phyloP scores from a whole-genome alignment of 2,888 invertebrate species.

The Conops quadrifasciatus region DNA sequence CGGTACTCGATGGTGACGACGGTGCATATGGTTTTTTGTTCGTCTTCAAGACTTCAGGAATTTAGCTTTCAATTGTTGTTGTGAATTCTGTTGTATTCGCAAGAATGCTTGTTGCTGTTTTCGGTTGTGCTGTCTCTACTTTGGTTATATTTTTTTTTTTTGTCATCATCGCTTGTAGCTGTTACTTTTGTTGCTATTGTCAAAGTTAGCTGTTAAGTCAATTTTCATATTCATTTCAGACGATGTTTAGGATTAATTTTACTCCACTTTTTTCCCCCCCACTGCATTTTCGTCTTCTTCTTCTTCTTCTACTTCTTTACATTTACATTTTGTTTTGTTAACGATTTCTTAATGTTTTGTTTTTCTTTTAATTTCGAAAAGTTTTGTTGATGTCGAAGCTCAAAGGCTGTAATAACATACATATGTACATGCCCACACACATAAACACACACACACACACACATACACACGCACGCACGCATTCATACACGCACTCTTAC shows the following conservation, averaged over 20 bases:
- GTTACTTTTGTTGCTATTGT: neutral
- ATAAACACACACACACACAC: slow-evolving; percentile 2
- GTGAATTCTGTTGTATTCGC: neutral
- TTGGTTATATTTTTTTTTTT: too few relatives aligned
- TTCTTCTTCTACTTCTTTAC: neutral
- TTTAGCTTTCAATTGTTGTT: neutral
- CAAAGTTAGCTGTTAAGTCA: slow-evolving; percentile 23
- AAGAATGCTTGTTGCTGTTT: too few relatives aligned
- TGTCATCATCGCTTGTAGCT: neutral
- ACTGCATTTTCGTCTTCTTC: neutral
- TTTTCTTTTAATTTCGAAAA: neutral
- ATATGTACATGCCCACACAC: neutral
- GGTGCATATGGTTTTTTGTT: neutral
- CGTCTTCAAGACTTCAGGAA: neutral
- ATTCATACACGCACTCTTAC: neutral
- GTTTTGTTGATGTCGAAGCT: neutral
- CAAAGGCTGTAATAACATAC: slow-evolving; percentile 1
- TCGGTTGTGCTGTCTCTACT: too few relatives aligned
- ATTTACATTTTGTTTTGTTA: too few relatives aligned
- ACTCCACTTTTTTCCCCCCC: neutral
- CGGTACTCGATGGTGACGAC: too few relatives aligned
- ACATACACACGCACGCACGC: slow-evolving; percentile 26
- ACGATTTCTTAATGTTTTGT: slow-evolving; percentile 5
- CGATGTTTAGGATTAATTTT: slow-evolving; percentile 27
- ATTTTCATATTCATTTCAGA: slow-evolving; percentile 28